These are phyloP conservation scores for Monarcha castaneiventris DNA, from an alignment of 2,113 vertebrate species.

Conservation along the genomic window DNA sequence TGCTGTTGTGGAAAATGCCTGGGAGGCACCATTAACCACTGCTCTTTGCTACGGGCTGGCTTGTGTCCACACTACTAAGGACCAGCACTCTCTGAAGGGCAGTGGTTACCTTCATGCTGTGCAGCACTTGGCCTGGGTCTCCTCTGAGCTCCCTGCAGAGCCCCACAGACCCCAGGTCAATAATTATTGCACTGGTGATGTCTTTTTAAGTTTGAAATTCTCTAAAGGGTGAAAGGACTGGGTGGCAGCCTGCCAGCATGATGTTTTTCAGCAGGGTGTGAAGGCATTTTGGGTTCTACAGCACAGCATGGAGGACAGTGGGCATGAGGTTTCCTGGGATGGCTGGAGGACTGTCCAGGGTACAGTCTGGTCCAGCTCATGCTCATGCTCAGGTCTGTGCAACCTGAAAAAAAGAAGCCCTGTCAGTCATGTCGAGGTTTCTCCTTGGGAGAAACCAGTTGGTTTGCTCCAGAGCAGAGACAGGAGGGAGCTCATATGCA, in stretches of 20 bases:
- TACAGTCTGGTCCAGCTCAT: neutral
- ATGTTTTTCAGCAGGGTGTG: neutral
- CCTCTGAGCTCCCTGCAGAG: neutral
- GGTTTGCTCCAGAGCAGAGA: slow-evolving; percentile 41
- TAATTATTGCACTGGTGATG: neutral
- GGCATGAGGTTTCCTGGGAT: neutral
- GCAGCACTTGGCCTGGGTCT: neutral
- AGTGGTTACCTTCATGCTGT: neutral
- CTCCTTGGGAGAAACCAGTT: slow-evolving; percentile 39
- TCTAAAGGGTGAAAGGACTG: neutral
- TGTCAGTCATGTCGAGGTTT: neutral
- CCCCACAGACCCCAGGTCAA: neutral
- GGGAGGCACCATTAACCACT: slow-evolving; percentile 38
- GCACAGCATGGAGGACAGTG: neutral
- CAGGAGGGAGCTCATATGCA: slow-evolving; percentile 61
- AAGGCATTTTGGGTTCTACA: neutral
- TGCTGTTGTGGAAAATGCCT: slow-evolving; percentile 33
- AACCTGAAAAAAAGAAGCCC: neutral
- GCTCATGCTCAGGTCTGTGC: too few species aligned
- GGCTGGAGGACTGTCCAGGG: neutral
- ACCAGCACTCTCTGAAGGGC: slow-evolving; percentile 19
- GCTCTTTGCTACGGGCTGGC: neutral
- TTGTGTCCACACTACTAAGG: neutral
- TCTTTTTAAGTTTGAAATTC: neutral
- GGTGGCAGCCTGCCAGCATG: neutral